These are phyloP conservation scores for Dione vanillae DNA, from an alignment of 2,888 invertebrate species.

Conservation along the genomic window DNA sequence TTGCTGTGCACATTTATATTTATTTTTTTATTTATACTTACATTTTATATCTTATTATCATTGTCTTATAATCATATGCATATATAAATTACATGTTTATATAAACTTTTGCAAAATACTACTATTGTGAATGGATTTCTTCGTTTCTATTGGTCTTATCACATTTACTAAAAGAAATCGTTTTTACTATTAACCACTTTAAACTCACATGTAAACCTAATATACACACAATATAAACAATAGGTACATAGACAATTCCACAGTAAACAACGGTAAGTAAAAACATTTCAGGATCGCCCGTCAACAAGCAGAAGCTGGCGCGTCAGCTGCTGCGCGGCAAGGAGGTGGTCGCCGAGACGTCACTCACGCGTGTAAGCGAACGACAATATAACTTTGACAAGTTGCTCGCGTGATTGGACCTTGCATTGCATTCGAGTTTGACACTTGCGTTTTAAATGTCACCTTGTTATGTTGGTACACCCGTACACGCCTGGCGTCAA, in stretches of 20 bases:
- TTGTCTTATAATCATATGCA: no score
- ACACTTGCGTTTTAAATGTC: constrained; percentile 9
- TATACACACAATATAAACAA: neutral
- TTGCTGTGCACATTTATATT: constrained; percentile 23
- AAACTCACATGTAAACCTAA: neutral
- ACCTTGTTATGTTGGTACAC: constrained; percentile 1
- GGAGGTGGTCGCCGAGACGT: constrained; percentile 90
- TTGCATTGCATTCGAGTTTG: constrained; percentile 24
- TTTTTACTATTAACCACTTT: neutral
- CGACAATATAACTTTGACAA: constrained; percentile 72
- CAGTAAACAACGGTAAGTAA: constrained; percentile 28
- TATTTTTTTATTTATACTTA: neutral
- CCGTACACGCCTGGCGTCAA: neutral
- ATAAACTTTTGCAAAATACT: neutral
- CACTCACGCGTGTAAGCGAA: constrained; percentile 91
- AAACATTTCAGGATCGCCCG: constrained; percentile 88
- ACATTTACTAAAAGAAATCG: neutral
- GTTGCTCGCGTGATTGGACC: constrained; percentile 61
- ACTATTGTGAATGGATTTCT: neutral
- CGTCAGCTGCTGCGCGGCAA: constrained; percentile 88
- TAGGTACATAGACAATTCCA: neutral
- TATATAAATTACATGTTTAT: no score
- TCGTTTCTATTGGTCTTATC: no score
- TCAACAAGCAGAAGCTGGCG: constrained; percentile 92
- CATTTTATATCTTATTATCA: neutral